Evolutionary conservation across 2,888 invertebrate genomes (phyloP), one percentile per base, ranked within the genome.

Genomic region (Nasonovia ribisnigri): DNA sequence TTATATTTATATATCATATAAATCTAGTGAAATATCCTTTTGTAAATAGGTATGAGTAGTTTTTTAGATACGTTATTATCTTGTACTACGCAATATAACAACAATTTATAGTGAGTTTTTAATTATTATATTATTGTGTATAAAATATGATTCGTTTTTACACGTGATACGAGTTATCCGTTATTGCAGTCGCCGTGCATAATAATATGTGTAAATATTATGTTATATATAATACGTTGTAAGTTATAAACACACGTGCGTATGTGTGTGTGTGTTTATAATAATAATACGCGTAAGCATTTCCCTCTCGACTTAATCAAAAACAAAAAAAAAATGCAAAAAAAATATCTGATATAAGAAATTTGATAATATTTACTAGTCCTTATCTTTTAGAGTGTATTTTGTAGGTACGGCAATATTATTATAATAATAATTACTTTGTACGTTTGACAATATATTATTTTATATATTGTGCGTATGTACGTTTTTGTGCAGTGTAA

Each of bases 351-450:
- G 86, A 84, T 54, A 20, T 90, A 84, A 93, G 43, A 88, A 57
- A 93, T 93, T 93, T 86, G 93, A 93, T 90, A 93, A 86, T 93
- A 93, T 67, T 90, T 93, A 93, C 93, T 93, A 93, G 93, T 93
- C 93, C 93, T 93, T 93, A 93, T 67, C 60, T 86, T 67, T 89
- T 93, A 93, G 93, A 60, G 86, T 77, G 77, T 84, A 93, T 90
- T 90, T 93, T 87, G 60, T 90, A 93, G 86, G 42, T 51, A 84
- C 84, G 86, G 86, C 90, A 67, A 93, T 90, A 90, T 90, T 67
- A 86, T 86, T 90, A 46, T 84, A 89, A 92, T 84, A 89, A 43
- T 87, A 88, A 36, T 87, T 67, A 67, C 77, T 77, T 84, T 92
- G 29, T 92, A 92, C 51, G 36, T 60, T 48, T 88, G 42, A 46